These are phyloP conservation scores for Cantharis rufa DNA, from an alignment of 2,888 invertebrate genomes.

Conservation along the genomic window DNA sequence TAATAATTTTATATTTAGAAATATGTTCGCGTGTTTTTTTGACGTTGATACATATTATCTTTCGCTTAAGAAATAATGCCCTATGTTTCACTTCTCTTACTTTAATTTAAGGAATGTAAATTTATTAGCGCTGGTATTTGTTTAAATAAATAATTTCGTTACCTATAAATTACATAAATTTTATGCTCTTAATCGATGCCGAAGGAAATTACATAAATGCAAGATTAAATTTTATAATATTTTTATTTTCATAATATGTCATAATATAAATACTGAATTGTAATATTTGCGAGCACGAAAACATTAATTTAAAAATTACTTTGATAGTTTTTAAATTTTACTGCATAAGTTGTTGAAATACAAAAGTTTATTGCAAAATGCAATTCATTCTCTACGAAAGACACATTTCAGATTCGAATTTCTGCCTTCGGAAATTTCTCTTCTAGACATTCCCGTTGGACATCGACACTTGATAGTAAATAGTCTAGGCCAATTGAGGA, in stretches of 20 bases:
- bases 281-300: no score
- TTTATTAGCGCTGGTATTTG: background rate
- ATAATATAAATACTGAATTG: background rate
- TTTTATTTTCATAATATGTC: background rate
- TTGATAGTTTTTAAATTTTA: background rate
- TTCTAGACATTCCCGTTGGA: background rate
- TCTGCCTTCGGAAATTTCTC: background rate
- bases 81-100: background rate
- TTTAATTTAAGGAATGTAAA: background rate
- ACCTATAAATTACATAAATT: background rate
- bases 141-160: background rate
- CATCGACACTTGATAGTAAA: background rate
- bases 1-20: background rate
- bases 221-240: background rate
- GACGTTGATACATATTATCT: background rate
- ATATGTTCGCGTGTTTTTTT: background rate
- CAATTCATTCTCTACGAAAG: background rate
- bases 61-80: background rate
- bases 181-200: background rate
- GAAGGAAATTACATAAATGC: background rate
- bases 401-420: background rate
- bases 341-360: background rate
- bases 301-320: background rate
- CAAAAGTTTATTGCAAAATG: background rate
- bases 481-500: no score